Percentiles rank a stretch among this genome's conserved stretches.
These are phyloP conservation scores for Enteromius radiatus DNA, from an alignment of 2,797 vertebrate species.

Conservation along the genomic window DNA sequence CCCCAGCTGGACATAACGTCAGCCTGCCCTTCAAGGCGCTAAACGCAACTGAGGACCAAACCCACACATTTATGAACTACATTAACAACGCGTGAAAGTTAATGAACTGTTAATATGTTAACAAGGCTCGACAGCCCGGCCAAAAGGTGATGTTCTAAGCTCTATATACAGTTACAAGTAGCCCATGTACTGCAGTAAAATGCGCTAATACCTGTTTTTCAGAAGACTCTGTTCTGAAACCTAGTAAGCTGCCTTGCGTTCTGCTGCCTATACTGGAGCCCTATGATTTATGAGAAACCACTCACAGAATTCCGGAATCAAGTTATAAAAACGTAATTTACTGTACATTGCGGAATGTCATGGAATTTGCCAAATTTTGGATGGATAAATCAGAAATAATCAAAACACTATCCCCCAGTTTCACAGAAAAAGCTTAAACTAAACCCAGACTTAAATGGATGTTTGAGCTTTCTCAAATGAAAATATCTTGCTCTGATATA, in stretches of 20 bases:
- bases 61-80: constrained; percentile 49
- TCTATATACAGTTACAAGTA: constrained; percentile 38
- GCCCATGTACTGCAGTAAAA: constrained; percentile 31
- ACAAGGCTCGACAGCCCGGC: constrained; percentile 44
- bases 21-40: constrained; percentile 59
- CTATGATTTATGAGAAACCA: background rate
- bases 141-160: constrained; percentile 34
- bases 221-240: background rate
- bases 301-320: background rate
- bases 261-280: background rate
- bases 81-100: constrained; percentile 44
- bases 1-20: constrained; percentile 54
- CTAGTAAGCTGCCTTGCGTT: background rate
- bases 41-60: constrained; percentile 40
- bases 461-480: too few species aligned
- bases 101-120: constrained; percentile 53
- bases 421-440: too few species aligned
- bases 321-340: background rate
- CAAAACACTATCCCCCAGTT: background rate
- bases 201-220: background rate
- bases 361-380: background rate
- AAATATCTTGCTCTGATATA: too few species aligned
- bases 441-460: too few species aligned
- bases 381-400: background rate
- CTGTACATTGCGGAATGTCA: background rate